These are phyloP conservation scores for Brenthis ino DNA, from an alignment of 2,888 invertebrate genomes.

Conservation along the genomic window DNA sequence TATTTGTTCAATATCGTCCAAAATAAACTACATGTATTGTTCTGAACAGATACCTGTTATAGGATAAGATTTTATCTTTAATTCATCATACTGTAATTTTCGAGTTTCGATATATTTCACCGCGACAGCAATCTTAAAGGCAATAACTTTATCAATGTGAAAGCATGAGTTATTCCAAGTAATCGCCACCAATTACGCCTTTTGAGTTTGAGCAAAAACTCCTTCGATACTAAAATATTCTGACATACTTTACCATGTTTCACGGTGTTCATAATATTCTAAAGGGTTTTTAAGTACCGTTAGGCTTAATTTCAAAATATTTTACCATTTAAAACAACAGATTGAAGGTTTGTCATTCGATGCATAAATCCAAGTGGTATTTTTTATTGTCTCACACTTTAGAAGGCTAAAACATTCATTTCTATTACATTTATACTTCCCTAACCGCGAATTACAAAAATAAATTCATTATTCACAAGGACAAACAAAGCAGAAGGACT, in stretches of 20 bases:
- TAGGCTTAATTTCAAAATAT: background rate
- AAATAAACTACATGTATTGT: no score
- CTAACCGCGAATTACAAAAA: background rate
- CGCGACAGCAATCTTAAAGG: slow-evolving; percentile 18
- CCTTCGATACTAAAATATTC: slow-evolving; percentile 4
- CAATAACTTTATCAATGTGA: slow-evolving; percentile 51
- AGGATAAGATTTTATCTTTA: no score
- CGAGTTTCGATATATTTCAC: background rate
- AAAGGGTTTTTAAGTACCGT: slow-evolving; percentile 1
- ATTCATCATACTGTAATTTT: background rate
- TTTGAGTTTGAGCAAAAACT: slow-evolving; percentile 12
- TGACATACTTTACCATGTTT: background rate
- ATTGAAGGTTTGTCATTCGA: no score
- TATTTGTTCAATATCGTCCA: no score
- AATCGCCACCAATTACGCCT: slow-evolving; percentile 57
- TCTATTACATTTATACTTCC: background rate
- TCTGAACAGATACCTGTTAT: no score
- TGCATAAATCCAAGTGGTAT: no score
- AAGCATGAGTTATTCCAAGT: slow-evolving; percentile 59
- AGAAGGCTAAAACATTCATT: no score
- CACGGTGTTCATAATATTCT: background rate
- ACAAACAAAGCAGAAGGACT: slow-evolving; percentile 68
- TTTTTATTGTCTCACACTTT: no score
- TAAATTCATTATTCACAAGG: background rate
- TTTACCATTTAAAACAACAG: no score